Evolutionary conservation across 1,140 invertebrate species (phyloP).

Genomic region (Drosophila truncata): DNA sequence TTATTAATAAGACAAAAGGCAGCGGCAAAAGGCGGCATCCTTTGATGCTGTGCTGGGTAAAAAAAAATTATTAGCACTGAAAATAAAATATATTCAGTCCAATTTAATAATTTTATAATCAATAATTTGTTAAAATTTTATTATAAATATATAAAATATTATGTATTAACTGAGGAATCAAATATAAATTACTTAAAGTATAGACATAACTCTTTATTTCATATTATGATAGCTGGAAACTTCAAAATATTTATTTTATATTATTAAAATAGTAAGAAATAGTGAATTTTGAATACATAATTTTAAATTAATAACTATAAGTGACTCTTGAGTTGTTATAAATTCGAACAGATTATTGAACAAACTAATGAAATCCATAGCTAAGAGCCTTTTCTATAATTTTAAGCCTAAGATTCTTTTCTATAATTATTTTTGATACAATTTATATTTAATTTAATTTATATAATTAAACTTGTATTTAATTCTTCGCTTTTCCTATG

Average conservation of each 20-base stretch:
- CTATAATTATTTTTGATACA: accelerated
- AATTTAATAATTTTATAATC: background rate
- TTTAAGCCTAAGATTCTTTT: too few relatives aligned
- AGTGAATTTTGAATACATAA: too few relatives aligned
- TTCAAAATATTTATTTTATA: background rate
- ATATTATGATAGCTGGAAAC: too few relatives aligned
- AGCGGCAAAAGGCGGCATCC: constrained; percentile 72
- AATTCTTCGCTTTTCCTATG: background rate
- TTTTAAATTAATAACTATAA: background rate
- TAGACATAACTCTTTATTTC: too few relatives aligned
- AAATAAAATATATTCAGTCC: background rate
- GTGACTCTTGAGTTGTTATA: too few relatives aligned
- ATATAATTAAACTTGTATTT: background rate
- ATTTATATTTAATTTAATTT: too few relatives aligned
- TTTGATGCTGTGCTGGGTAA: constrained; percentile 58
- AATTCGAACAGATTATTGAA: too few relatives aligned
- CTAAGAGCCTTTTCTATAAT: background rate
- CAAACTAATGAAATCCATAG: too few relatives aligned
- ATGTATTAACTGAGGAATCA: too few relatives aligned
- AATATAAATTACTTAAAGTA: too few relatives aligned
- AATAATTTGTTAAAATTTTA: background rate
- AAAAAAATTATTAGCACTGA: constrained; percentile 31
- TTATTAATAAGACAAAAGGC: constrained; percentile 85
- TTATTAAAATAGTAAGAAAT: background rate
- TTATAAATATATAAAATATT: background rate